Base-by-base conservation (phyloP, 2,888 invertebrate genomes). In the Scrobipalpa atriplicella region DNA sequence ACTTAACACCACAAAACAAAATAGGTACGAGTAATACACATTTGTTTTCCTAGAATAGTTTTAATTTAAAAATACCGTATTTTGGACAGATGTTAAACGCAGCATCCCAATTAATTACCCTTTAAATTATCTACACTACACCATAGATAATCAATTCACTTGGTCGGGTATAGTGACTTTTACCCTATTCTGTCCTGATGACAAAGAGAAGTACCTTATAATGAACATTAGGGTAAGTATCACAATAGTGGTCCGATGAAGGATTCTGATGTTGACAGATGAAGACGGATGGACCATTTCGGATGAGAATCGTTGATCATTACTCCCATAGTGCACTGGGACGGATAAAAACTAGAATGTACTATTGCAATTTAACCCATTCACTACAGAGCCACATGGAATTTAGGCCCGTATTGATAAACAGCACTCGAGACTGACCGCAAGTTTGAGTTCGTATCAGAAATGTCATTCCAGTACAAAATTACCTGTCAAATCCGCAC, bases 261-360 rank as follows among this genome's bases (percentile, higher is more conserved):
- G 76, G 71, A 75, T 77, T 75, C 75, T 75, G 61, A 9, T 47
- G 7, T 41, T 81, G 83, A 82, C 79, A 75, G 81, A 83, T 83
- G 78, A 75, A 76, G 83, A 82, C 47, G 66, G 71, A 83, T 83
- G 63, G 64, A 13, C 52, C 21, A 18, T 18, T 18, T 62, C 19
- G 41, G 41, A 62, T 62, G 18, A 21, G 19, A 52, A 21, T 11
- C 2, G 13, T 9, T 13, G 54, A 3, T 21, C 3, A 21, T 21
- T 10, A n/a, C n/a, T 13, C 5, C n/a, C n/a, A n/a, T 47, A 5
- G 2, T 29, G 5, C 2, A 29, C 5, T 29, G 29, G 29, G 2
- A 29, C 29, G 2, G 29, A 29, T 29, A 29, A 29, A 29, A 29
- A 29, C n/a, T n/a, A n/a, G n/a, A n/a, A n/a, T n/a, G n/a, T n/a